A percentile compares a stretch with the other conserved stretches of the same genome.
phyloP scores from a whole-genome alignment of 2,888 invertebrate species.

The Cephalotes varians region DNA sequence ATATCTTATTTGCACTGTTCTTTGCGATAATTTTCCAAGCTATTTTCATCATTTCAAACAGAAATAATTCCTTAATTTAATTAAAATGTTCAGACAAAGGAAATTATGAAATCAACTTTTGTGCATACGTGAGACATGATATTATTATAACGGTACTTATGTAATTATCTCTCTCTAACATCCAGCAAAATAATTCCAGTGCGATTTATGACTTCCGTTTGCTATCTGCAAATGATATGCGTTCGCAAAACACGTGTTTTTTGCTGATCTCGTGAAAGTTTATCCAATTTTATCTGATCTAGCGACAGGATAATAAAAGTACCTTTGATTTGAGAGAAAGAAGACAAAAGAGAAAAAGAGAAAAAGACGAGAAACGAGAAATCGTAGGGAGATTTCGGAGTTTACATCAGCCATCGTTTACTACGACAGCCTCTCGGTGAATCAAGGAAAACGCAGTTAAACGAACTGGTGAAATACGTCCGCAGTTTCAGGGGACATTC shows the following conservation, averaged over 20 bases:
- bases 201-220: neutral
- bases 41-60: neutral
- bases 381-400: constrained; percentile 21
- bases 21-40: neutral
- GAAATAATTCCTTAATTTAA: constrained; percentile 17
- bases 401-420: constrained; percentile 39
- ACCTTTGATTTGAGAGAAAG: neutral
- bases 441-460: constrained; percentile 25
- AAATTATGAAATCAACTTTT: constrained; percentile 9
- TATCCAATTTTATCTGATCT: constrained; percentile 11
- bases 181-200: neutral
- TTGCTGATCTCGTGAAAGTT: neutral
- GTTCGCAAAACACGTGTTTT: neutral
- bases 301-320: constrained; percentile 28
- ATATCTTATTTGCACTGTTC: neutral
- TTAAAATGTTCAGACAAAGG: neutral
- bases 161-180: constrained; percentile 2
- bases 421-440: neutral
- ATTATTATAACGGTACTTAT: neutral
- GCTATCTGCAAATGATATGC: neutral
- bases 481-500: constrained; percentile 62
- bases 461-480: constrained; percentile 64
- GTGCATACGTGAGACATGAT: neutral
- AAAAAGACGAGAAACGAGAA: neutral
- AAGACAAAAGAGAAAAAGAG: neutral